Base-by-base conservation (phyloP, 2,888 invertebrate genomes). In the Amphipoea lucens region DNA sequence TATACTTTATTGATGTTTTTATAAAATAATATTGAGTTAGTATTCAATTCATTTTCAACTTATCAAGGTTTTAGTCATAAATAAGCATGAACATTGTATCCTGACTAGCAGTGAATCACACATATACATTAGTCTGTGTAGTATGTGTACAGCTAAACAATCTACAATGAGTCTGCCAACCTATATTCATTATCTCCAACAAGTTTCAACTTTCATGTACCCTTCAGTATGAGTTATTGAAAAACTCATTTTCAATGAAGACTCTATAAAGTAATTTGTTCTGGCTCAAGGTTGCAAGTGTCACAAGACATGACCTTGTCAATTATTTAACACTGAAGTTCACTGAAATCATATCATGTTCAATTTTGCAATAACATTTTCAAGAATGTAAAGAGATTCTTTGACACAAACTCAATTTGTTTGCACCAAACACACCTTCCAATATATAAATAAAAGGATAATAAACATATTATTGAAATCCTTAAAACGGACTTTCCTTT, bases 281-380 rank as follows among this genome's bases (percentile, higher is more conserved):
- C 73, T 42, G 62, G 63, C 71, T 79, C 76, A 70, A 88, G 89
- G 84, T 79, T 81, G 60, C 1, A 45, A 60, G 48, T 86, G 84
- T 83, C 76, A 72, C 69, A 75, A 87, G 65, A 75, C 29, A 51
- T 76, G 77, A 87, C 89, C 88, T 82, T 87, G 87, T 69, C 62
- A 63, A 74, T 88, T 66, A 78, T 85, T 88, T 65, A 77, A 75
- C 78, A 76, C 76, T 76, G 76, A 76, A 51, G n/a, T n/a, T n/a
- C n/a, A n/a, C n/a, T n/a, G n/a, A n/a, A 65, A 76, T 72, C 67
- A 40, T 40, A 40, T 71, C 45, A 69, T 76, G 54, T 72, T 83
- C 73, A 72, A 76, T 72, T 79, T 76, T 73, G 66, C 74, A 79
- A 78, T 77, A 81, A 76, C 42, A 36, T 77, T 51, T 78, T 78